These are phyloP conservation scores for Drosophila varians DNA, from an alignment of 1,140 invertebrate genomes.

Conservation along the genomic window DNA sequence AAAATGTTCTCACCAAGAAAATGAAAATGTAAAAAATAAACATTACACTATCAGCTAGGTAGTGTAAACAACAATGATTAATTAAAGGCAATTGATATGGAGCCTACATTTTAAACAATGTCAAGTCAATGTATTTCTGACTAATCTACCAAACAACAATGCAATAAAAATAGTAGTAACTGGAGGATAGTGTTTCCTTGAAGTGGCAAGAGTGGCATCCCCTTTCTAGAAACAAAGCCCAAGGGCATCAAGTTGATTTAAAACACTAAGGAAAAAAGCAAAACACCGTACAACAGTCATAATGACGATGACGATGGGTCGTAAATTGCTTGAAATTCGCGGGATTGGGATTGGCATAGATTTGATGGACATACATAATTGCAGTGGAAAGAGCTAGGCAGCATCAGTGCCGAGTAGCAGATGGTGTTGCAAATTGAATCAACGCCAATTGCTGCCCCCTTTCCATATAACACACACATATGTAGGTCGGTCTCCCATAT, in stretches of 20 bases:
- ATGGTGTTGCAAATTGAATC: constrained; percentile 71
- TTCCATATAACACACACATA: constrained; percentile 5
- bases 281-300: constrained; percentile 21
- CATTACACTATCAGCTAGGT: background rate
- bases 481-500: background rate
- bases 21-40: background rate
- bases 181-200: background rate
- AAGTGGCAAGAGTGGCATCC: too few relatives aligned
- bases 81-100: background rate
- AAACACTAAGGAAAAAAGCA: background rate
- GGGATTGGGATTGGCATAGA: constrained; percentile 45
- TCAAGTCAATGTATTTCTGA: background rate
- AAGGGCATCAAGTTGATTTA: constrained; percentile 46
- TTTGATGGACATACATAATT: constrained; percentile 43
- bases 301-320: constrained; percentile 20
- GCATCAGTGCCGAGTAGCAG: constrained; percentile 33
- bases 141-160: background rate
- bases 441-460: constrained; percentile 65
- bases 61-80: background rate
- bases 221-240: background rate
- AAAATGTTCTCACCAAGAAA: background rate
- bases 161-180: background rate
- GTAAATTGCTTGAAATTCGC: constrained; percentile 55
- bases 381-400: constrained; percentile 13
- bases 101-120: background rate